phyloP scores from a whole-genome alignment of 2,888 invertebrate species.

The Xanthorhoe spadicearia region DNA sequence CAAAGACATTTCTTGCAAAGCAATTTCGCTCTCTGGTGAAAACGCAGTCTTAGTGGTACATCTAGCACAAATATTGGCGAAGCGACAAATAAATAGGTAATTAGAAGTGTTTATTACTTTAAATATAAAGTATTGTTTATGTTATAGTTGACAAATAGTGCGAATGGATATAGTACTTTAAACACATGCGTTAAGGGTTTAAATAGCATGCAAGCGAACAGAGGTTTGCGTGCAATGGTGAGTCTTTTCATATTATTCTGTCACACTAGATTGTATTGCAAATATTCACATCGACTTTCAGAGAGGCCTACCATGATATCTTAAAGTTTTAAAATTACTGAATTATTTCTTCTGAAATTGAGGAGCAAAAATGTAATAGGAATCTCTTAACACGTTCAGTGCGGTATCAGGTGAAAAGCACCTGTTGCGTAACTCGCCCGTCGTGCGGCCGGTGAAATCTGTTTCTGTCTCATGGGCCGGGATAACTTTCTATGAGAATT shows the following conservation, averaged over 20 bases:
- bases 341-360: too few relatives aligned
- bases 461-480: too few relatives aligned
- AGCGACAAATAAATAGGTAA: background rate
- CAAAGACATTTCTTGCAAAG: too few relatives aligned
- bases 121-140: background rate
- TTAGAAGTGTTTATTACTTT: background rate
- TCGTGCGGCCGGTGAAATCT: too few relatives aligned
- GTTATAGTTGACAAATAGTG: conserved; percentile 3
- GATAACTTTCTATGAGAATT: too few relatives aligned
- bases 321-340: too few relatives aligned
- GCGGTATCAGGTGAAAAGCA: too few relatives aligned
- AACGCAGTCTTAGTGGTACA: too few relatives aligned
- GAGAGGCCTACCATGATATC: background rate
- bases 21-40: too few relatives aligned
- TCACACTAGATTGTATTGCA: conserved; percentile 10
- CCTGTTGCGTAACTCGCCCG: too few relatives aligned
- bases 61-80: background rate
- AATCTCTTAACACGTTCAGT: too few relatives aligned
- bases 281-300: conserved; percentile 2
- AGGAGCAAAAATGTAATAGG: too few relatives aligned
- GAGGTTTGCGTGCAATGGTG: conserved; percentile 46
- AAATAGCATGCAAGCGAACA: conserved; percentile 48
- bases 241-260: conserved; percentile 11
- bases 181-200: conserved; percentile 23
- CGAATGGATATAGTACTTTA: conserved; percentile 16